Evolutionary conservation across 2,888 invertebrate species (phyloP).

Genomic region (Parnassius orleans): DNA sequence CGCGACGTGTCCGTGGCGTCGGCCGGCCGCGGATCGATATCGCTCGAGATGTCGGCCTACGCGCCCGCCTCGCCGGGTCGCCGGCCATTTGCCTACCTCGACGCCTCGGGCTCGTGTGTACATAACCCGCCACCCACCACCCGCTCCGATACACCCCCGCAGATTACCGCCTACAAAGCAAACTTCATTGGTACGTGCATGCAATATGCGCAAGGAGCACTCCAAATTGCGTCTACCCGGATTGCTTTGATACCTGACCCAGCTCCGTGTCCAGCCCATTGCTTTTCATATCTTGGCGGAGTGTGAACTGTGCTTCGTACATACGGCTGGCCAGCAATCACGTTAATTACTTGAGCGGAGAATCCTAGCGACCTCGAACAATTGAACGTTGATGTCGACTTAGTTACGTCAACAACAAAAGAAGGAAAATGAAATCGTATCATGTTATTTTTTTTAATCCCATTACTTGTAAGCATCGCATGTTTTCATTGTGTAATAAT

Average conservation of each 20-base stretch:
- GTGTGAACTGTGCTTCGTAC: constrained; percentile 47
- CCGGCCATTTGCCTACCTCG: constrained; percentile 81
- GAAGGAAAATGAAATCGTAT: background rate
- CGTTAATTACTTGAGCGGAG: constrained; percentile 59
- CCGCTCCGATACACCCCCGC: constrained; percentile 73
- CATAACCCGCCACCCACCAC: constrained; percentile 75
- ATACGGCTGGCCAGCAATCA: constrained; percentile 51
- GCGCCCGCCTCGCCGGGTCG: constrained; percentile 74
- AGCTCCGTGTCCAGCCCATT: constrained; percentile 38
- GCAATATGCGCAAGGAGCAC: constrained; percentile 78
- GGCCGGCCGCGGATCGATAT: constrained; percentile 76
- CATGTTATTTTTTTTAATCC: too few species aligned
- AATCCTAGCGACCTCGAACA: background rate
- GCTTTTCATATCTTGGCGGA: constrained; percentile 55
- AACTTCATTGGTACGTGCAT: constrained; percentile 81
- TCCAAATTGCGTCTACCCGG: constrained; percentile 68
- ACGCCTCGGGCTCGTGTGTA: constrained; percentile 79
- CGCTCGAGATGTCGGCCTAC: constrained; percentile 78
- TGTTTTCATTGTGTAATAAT: too few species aligned
- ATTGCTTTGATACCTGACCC: constrained; percentile 74
- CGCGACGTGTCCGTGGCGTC: constrained; percentile 64
- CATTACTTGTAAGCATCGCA: too few species aligned
- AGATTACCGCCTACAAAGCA: constrained; percentile 81
- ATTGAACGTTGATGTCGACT: background rate
- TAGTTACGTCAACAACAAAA: background rate